phyloP scores from a whole-genome alignment of 2,797 vertebrate species.

The Sternarchorhynchus goeldii region DNA sequence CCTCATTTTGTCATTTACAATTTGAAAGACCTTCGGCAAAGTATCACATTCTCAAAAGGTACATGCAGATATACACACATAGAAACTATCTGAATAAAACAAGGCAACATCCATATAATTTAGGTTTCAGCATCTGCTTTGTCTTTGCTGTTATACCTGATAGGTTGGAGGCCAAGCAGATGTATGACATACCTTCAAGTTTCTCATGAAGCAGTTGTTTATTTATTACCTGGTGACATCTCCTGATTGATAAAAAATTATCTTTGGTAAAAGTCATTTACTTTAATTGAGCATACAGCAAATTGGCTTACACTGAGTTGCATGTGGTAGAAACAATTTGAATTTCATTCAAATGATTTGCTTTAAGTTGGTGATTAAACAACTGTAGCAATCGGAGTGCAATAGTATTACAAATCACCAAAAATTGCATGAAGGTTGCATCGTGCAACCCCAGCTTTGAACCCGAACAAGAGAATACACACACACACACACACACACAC shows the following conservation, averaged over 20 bases:
- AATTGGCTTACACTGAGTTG: slow-evolving; percentile 27
- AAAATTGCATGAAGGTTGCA: slow-evolving; percentile 51
- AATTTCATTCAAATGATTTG: slow-evolving; percentile 19
- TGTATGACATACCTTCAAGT: background rate
- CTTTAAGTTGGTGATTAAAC: background rate
- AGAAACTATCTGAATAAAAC: background rate
- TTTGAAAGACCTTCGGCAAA: background rate
- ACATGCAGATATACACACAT: background rate
- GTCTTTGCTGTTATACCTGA: background rate
- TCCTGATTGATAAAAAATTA: background rate
- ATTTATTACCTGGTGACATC: slow-evolving; percentile 22
- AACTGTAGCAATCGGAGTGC: slow-evolving; percentile 1
- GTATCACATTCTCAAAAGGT: background rate
- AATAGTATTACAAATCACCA: slow-evolving; percentile 24
- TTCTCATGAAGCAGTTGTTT: slow-evolving; percentile 5
- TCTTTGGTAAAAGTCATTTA: background rate
- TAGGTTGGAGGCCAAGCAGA: background rate
- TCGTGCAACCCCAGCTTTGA: slow-evolving; percentile 47
- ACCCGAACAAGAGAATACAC: slow-evolving; percentile 42
- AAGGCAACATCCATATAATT: background rate
- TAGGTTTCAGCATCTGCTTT: background rate
- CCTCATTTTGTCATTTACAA: background rate
- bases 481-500: slow-evolving; percentile 31
- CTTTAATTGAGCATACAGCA: background rate
- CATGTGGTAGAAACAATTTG: background rate